Percentiles rank a stretch among this genome's conserved stretches.
These are phyloP conservation scores for Pyrgilauda ruficollis DNA, from an alignment of 2,113 vertebrate genomes.

Conservation along the genomic window DNA sequence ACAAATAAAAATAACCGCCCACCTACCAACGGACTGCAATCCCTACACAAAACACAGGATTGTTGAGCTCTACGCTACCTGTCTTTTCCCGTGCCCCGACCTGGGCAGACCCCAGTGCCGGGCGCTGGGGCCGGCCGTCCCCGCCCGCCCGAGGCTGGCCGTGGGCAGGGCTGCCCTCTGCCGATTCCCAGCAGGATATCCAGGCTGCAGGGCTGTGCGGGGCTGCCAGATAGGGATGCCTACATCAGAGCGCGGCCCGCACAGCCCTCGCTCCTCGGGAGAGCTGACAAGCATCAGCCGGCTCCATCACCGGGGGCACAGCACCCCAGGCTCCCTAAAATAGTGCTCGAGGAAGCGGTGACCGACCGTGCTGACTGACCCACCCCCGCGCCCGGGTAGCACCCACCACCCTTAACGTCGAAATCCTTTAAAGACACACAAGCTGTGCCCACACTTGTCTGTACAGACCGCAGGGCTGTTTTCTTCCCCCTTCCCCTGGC, in stretches of 20 bases:
- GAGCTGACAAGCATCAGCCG: rapidly evolving
- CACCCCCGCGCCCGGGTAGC: rapidly evolving
- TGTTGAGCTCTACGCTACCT: rapidly evolving
- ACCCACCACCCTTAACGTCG: rapidly evolving
- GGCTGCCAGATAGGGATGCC: rapidly evolving
- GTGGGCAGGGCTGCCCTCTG: not conserved
- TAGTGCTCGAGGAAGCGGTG: rapidly evolving
- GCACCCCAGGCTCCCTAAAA: not conserved
- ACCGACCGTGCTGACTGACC: rapidly evolving
- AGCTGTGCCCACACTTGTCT: not conserved
- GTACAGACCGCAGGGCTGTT: not conserved
- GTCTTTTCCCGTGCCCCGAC: too few species aligned
- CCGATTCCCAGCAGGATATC: not conserved
- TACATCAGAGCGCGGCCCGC: rapidly evolving
- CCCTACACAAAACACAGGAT: not conserved
- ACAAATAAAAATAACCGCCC: not conserved
- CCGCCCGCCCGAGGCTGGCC: rapidly evolving
- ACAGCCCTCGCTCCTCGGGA: rapidly evolving
- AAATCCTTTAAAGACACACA: not conserved
- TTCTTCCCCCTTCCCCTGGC: too few species aligned
- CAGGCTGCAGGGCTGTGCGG: rapidly evolving
- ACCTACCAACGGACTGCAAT: not conserved
- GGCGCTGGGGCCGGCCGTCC: rapidly evolving
- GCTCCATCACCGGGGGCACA: rapidly evolving
- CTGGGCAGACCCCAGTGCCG: rapidly evolving